A percentile compares a stretch with the other conserved stretches of the same genome.
phyloP scores from a whole-genome alignment of 2,888 invertebrate species.

The Xestia rhomboidea region DNA sequence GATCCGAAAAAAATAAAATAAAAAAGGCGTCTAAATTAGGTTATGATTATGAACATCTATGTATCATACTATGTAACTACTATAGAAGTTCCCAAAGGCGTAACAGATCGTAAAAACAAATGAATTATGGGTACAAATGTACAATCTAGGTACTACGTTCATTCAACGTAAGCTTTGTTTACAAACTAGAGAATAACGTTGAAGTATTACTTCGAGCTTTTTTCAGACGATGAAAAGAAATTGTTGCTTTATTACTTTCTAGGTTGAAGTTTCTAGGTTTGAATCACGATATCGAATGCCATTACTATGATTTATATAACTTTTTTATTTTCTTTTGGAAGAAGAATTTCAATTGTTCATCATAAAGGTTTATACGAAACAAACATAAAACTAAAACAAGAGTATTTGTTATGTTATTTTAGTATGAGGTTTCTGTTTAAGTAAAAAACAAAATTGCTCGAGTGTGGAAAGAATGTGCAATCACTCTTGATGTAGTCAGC shows the following conservation, averaged over 20 bases:
- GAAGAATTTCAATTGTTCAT: constrained; percentile 13
- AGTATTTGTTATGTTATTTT: not conserved
- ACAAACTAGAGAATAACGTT: constrained; percentile 23
- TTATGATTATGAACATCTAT: constrained; percentile 1
- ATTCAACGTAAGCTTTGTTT: constrained; percentile 49
- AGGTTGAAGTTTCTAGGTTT: constrained; percentile 27
- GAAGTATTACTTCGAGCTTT: constrained; percentile 13
- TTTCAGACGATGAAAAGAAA: constrained; percentile 25
- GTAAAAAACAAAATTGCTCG: too few species aligned
- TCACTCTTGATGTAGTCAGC: too few species aligned
- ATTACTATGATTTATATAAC: constrained; percentile 17
- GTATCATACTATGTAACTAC: constrained; percentile 11
- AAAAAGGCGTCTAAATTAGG: not conserved
- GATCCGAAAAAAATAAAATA: too few species aligned
- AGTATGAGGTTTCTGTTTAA: not conserved
- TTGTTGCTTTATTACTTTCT: constrained; percentile 43
- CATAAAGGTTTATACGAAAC: not conserved
- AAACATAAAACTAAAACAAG: not conserved
- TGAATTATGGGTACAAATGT: constrained; percentile 19
- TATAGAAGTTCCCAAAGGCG: not conserved
- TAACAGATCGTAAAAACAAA: constrained; percentile 39
- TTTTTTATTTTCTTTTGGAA: constrained; percentile 11
- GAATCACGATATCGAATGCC: constrained; percentile 24
- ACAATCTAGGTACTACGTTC: constrained; percentile 45
- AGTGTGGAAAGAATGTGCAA: too few species aligned